These are phyloP conservation scores for Zoroaster sp. DNA, from an alignment of 53 echinoderm and acorn worm genomes.

Conservation along the genomic window DNA sequence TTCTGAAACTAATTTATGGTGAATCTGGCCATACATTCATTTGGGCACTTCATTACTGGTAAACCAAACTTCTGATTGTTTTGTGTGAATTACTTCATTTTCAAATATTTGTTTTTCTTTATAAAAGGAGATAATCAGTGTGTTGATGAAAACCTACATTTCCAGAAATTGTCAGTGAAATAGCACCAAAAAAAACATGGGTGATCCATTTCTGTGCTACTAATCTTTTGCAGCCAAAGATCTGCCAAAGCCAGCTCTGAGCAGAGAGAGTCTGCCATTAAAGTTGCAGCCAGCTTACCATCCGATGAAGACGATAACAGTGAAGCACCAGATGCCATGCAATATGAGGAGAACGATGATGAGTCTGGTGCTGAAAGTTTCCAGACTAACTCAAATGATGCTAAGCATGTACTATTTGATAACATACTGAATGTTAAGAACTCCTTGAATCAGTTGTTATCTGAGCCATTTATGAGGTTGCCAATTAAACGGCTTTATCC, in stretches of 20 bases:
- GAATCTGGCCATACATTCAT: no score
- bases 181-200: no score
- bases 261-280: constrained; percentile 62
- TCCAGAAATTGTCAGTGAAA: background rate
- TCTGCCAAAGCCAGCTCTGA: background rate
- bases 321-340: constrained; percentile 23
- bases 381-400: constrained; percentile 70
- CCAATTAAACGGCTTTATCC: constrained; percentile 91
- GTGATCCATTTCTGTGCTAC: no score
- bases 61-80: no score
- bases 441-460: constrained; percentile 77
- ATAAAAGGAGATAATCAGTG: background rate
- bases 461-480: constrained; percentile 94
- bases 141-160: background rate
- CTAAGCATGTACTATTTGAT: constrained; percentile 73
- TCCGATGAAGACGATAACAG: constrained; percentile 71
- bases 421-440: constrained; percentile 81
- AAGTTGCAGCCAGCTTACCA: constrained; percentile 62
- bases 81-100: no score
- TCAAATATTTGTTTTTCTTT: no score
- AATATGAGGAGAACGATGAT: constrained; percentile 79
- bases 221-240: background rate
- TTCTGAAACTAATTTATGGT: no score
- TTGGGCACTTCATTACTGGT: no score
- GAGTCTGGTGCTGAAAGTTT: constrained; percentile 84